Base-by-base conservation (phyloP, 2,888 invertebrate genomes). In the Achlya flavicornis region DNA sequence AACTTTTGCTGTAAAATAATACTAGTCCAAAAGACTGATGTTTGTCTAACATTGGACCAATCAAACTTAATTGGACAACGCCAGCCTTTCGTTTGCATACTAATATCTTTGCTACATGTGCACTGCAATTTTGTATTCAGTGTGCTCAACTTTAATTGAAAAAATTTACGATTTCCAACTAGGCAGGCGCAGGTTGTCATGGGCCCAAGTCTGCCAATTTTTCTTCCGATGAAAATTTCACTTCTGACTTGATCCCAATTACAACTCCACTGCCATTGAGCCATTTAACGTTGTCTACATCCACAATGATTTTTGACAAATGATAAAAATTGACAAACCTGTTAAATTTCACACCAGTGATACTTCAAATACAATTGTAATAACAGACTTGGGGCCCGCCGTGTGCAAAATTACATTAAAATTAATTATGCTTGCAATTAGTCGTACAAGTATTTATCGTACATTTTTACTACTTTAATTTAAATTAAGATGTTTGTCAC, bases 21-120 rank as follows among this genome's bases (percentile, higher is more conserved):
- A 41, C 19, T 41, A 41, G 43, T 16, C 26, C 26, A 19, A 19
- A 41, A 14, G 41, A 14, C 12, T 12, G 41, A 60, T 33, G 60
- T 60, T 60, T 60, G 19, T 60, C 60, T 41, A 43, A 43, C 41
- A 41, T 26, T 60, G 41, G 43, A 43, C 41, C 43, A 60, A 58
- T 58, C 58, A 33, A 33, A 58, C 58, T 58, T 58, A 58, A 58
- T 58, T 58, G 58, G 35, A 58, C 58, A 58, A 8, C 38, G 58
- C 16, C n/a, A 4, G n/a, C 35, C 35, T 7, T 16, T 10, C 8
- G 8, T 53, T 53, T 10, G 53, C 32, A 33, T 32, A 58, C 33
- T 58, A 58, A n/a, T n/a, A n/a, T n/a, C 48, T 53, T 53, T 53
- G 53, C 14, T 53, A 10, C 19, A 53, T 53, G 19, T 16, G 16